phyloP scores from a whole-genome alignment of 2,888 invertebrate genomes.

The Meiosimyza decipiens region DNA sequence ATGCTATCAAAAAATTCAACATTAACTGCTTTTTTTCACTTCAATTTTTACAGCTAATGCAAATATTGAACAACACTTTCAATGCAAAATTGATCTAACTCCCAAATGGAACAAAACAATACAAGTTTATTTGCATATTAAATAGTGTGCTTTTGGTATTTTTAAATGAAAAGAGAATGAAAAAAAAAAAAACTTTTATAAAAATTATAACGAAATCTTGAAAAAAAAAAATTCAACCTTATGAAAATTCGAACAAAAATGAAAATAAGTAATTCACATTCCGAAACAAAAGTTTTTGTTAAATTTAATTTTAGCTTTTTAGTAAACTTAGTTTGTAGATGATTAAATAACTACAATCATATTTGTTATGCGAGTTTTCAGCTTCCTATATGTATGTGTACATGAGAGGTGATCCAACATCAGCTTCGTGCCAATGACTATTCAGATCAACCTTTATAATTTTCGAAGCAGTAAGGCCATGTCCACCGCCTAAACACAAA shows the following conservation, averaged over 20 bases:
- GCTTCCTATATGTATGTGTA: too few relatives aligned
- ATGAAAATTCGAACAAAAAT: constrained; percentile 17
- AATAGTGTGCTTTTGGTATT: constrained; percentile 10
- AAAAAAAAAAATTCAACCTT: constrained; percentile 6
- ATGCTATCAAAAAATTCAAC: not conserved
- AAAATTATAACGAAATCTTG: not conserved
- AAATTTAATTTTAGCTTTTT: too few relatives aligned
- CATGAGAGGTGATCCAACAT: too few relatives aligned
- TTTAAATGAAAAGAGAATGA: not conserved
- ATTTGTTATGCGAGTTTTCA: too few relatives aligned
- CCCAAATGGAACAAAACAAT: not conserved
- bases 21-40: not conserved
- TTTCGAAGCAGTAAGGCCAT: too few relatives aligned
- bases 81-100: not conserved
- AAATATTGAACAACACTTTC: not conserved
- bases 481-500: too few relatives aligned
- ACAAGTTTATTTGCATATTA: not conserved
- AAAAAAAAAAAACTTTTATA: not conserved
- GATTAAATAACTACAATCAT: too few relatives aligned
- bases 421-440: too few relatives aligned
- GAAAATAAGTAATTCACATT: not conserved
- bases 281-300: too few relatives aligned
- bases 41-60: constrained; percentile 18
- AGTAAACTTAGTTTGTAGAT: too few relatives aligned
- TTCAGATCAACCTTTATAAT: too few relatives aligned